These are phyloP conservation scores for Poeciliopsis infans DNA, from an alignment of 2,797 vertebrate species.

Conservation along the genomic window DNA sequence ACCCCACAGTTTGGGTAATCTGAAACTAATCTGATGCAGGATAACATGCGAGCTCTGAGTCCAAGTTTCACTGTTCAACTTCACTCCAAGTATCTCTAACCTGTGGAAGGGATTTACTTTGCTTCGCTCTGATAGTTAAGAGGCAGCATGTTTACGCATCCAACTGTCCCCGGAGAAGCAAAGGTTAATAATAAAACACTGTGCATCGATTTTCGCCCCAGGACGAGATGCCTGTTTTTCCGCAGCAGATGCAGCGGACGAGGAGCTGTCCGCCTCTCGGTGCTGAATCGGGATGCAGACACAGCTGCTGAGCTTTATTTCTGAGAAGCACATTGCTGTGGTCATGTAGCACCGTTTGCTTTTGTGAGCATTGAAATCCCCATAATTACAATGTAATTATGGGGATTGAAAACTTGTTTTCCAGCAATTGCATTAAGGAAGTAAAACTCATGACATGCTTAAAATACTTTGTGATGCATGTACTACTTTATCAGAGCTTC, in stretches of 20 bases:
- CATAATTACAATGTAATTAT: neutral
- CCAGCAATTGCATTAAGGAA: neutral
- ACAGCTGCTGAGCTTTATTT: neutral
- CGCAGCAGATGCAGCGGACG: slow-evolving; percentile 17
- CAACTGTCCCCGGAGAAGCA: slow-evolving; percentile 5
- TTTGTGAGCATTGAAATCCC: neutral
- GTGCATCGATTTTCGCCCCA: slow-evolving; percentile 34
- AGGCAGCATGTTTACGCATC: slow-evolving; percentile 16
- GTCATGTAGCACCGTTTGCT: neutral
- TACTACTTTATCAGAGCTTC: neutral
- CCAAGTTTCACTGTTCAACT: neutral
- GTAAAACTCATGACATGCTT: neutral
- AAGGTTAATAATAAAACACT: slow-evolving; percentile 28
- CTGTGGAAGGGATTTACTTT: neutral
- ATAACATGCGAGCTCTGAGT: neutral
- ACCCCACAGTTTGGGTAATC: neutral
- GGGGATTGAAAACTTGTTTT: neutral
- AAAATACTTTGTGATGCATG: neutral
- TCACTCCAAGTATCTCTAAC: neutral
- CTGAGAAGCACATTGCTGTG: neutral
- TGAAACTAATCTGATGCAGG: neutral
- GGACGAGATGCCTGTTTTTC: slow-evolving; percentile 21
- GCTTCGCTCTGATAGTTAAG: neutral
- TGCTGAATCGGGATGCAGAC: slow-evolving; percentile 63
- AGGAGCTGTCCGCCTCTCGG: slow-evolving; percentile 67